These are phyloP conservation scores for Tenthredo livida DNA, from an alignment of 2,888 invertebrate genomes.

Conservation along the genomic window DNA sequence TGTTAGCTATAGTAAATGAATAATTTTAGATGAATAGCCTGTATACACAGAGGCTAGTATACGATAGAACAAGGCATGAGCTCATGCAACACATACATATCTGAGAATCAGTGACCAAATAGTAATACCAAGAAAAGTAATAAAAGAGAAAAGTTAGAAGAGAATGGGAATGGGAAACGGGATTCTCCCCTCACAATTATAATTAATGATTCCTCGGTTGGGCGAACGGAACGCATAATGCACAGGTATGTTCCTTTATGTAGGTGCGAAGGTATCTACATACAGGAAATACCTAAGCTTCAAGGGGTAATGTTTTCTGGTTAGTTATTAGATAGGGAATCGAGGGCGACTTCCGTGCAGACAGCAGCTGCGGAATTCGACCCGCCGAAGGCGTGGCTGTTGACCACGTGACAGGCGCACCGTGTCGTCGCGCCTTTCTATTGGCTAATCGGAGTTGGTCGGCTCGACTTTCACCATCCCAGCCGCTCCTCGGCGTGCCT, in stretches of 20 bases:
- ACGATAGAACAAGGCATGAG: neutral
- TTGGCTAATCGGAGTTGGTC: constrained; percentile 31
- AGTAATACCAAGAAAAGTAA: neutral
- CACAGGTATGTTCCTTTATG: constrained; percentile 32
- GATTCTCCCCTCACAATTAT: neutral
- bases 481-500: constrained; percentile 57
- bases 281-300: constrained; percentile 21
- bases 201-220: neutral
- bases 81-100: neutral
- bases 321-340: neutral
- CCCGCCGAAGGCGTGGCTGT: constrained; percentile 41
- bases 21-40: neutral
- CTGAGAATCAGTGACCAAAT: neutral
- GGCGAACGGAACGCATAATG: constrained; percentile 24
- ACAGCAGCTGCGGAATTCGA: constrained; percentile 33
- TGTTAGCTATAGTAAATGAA: neutral
- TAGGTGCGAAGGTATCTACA: neutral
- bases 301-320: constrained; percentile 10
- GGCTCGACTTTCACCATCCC: constrained; percentile 47
- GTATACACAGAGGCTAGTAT: neutral
- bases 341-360: constrained; percentile 44
- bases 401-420: constrained; percentile 22
- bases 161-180: constrained; percentile 13
- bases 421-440: constrained; percentile 4
- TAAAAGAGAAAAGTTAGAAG: neutral